These are phyloP conservation scores for Pocillopora damicornis DNA, from an alignment of 64 coral and sea anemone genomes.

Conservation along the genomic window DNA sequence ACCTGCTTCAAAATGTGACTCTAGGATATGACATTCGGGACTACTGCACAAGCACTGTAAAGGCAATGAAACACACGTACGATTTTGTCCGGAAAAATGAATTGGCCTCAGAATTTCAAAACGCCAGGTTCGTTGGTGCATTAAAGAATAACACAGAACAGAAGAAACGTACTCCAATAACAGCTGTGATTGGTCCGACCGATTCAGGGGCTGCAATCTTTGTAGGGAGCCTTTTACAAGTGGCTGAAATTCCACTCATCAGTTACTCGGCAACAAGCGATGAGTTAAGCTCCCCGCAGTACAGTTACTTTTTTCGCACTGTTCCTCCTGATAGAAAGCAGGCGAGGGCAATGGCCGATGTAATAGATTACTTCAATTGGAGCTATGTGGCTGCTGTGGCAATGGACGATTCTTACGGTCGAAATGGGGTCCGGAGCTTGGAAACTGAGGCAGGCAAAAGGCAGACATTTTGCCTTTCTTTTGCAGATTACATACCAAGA, in stretches of 20 bases:
- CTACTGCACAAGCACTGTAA: not conserved
- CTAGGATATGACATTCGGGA: too few species aligned
- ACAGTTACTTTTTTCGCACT: conserved; percentile 43
- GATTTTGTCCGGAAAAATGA: conserved; percentile 25
- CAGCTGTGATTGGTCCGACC: conserved; percentile 34
- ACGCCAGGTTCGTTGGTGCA: not conserved
- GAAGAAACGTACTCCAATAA: conserved; percentile 1
- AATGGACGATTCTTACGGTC: conserved; percentile 54
- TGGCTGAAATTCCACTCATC: conserved; percentile 27
- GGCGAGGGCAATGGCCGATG: conserved; percentile 51
- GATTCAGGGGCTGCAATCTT: conserved; percentile 36
- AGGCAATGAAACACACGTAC: conserved; percentile 26
- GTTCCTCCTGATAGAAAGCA: conserved; percentile 45
- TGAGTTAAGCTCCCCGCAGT: conserved; percentile 41
- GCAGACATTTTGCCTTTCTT: conserved; percentile 45
- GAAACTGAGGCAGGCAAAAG: conserved; percentile 36
- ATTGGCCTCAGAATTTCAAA: too few species aligned
- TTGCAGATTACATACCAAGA: conserved; percentile 26
- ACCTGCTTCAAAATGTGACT: too few species aligned
- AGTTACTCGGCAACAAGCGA: conserved; percentile 47
- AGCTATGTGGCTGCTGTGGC: conserved; percentile 47
- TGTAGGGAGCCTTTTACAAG: conserved; percentile 6
- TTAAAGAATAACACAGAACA: not conserved
- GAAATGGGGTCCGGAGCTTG: conserved; percentile 18
- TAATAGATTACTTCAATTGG: conserved; percentile 59